phyloP scores from a whole-genome alignment of 1,140 invertebrate species.

The Mycetomoellerius zeteki region DNA sequence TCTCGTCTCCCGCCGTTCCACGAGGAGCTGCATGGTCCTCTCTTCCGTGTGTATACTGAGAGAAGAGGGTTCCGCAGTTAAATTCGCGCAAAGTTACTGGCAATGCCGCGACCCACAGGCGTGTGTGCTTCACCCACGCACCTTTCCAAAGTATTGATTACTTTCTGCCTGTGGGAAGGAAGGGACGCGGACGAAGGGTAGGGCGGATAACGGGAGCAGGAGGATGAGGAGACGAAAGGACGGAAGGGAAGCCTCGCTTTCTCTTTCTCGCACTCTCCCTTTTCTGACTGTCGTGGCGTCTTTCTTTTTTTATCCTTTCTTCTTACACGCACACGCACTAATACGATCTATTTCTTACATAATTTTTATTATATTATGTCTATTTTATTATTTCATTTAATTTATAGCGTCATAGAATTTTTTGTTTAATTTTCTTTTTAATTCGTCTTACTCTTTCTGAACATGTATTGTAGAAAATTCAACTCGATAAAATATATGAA shows the following conservation, averaged over 20 bases:
- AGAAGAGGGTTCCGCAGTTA: slow-evolving; percentile 49
- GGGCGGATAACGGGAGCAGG: slow-evolving; percentile 72
- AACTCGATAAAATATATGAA: not conserved
- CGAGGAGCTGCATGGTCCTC: not conserved
- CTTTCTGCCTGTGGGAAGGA: slow-evolving; percentile 79
- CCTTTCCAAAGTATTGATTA: slow-evolving; percentile 85
- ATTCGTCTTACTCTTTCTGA: not conserved
- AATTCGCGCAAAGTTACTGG: slow-evolving; percentile 65
- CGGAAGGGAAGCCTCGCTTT: slow-evolving; percentile 40
- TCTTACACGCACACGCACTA: not conserved
- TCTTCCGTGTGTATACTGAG: not conserved
- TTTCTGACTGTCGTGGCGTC: not conserved
- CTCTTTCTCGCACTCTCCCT: slow-evolving; percentile 27
- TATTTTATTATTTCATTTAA: not conserved
- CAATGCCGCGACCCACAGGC: slow-evolving; percentile 71
- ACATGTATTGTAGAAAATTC: not conserved
- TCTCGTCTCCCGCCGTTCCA: not conserved
- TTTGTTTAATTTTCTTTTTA: not conserved
- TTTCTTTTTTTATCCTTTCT: not conserved
- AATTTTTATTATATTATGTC: not conserved
- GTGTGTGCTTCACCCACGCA: slow-evolving; percentile 81
- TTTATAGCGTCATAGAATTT: not conserved
- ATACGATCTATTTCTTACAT: not conserved
- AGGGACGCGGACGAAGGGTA: slow-evolving; percentile 72
- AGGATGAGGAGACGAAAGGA: slow-evolving; percentile 67